These are phyloP conservation scores for Antrozous pallidus DNA, from an alignment of 2,797 vertebrate species.

Conservation along the genomic window DNA sequence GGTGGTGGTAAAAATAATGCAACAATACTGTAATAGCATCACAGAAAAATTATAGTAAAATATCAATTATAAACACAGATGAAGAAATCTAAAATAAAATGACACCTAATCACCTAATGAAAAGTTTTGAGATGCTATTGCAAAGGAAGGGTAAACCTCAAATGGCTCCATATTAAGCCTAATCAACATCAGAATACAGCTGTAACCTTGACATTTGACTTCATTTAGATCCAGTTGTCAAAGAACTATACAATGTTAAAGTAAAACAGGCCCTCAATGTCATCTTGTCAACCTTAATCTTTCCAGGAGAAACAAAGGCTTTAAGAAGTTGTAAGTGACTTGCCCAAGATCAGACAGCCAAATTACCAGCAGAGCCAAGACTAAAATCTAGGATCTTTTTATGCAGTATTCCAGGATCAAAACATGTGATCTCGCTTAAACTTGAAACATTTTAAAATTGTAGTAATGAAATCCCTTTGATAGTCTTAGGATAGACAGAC, in stretches of 20 bases:
- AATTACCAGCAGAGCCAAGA: slow-evolving; percentile 13
- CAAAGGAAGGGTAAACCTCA: not conserved
- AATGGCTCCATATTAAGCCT: not conserved
- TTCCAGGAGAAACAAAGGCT: slow-evolving; percentile 17
- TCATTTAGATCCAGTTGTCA: not conserved
- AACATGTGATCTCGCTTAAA: slow-evolving; percentile 14
- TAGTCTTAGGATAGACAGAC: not conserved
- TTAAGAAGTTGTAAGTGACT: not conserved
- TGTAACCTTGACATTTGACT: slow-evolving; percentile 15
- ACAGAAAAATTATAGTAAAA: not conserved
- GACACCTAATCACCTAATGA: not conserved
- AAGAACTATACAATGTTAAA: not conserved
- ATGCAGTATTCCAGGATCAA: not conserved
- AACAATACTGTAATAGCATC: not conserved
- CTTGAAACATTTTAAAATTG: slow-evolving; percentile 32
- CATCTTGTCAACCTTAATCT: not conserved
- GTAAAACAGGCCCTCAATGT: not conserved
- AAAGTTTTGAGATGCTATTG: not conserved
- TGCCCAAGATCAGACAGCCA: not conserved
- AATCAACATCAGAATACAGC: not conserved
- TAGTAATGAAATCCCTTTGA: slow-evolving; percentile 7
- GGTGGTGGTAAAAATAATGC: not conserved
- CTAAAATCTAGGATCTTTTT: slow-evolving; percentile 23
- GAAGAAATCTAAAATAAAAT: slow-evolving; percentile 50
- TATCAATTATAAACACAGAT: not conserved